Evolutionary conservation across 2,113 vertebrate genomes (phyloP).

Genomic region (Halcyon malimbica): DNA sequence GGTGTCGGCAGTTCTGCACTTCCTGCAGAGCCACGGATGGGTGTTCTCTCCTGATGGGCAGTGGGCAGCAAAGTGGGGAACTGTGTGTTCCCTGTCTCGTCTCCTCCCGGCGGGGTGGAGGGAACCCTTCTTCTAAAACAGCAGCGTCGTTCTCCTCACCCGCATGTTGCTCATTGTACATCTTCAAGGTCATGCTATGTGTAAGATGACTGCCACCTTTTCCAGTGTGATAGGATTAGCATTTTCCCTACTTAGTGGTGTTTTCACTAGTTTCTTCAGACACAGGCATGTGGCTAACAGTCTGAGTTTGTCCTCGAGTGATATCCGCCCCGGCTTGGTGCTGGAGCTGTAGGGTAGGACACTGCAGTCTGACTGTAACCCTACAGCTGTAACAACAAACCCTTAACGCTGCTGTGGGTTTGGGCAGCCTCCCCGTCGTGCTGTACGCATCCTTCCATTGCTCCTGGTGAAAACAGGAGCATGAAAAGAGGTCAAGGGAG

Average conservation of each 20-base stretch:
- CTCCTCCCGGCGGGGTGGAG: neutral
- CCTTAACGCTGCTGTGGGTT: neutral
- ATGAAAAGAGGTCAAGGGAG: slow-evolving; percentile 44
- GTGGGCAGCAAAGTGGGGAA: neutral
- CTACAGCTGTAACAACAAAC: neutral
- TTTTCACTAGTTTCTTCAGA: neutral
- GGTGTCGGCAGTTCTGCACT: neutral
- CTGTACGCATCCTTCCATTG: neutral
- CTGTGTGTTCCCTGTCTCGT: neutral
- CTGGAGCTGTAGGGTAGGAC: neutral
- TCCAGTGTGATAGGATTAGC: neutral
- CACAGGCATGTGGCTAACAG: neutral
- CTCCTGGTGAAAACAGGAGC: slow-evolving; percentile 34
- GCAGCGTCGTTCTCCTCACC: neutral
- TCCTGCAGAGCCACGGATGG: neutral
- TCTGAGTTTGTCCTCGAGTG: neutral
- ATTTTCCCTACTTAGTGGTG: neutral
- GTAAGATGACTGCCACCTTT: neutral
- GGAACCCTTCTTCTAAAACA: neutral
- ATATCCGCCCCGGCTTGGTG: neutral
- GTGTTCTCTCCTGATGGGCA: neutral
- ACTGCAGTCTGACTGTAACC: neutral
- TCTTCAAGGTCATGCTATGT: neutral
- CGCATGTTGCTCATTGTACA: neutral
- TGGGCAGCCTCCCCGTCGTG: neutral